Base-by-base conservation (phyloP, 2,113 vertebrate species). In the Maccullochella peelii region DNA sequence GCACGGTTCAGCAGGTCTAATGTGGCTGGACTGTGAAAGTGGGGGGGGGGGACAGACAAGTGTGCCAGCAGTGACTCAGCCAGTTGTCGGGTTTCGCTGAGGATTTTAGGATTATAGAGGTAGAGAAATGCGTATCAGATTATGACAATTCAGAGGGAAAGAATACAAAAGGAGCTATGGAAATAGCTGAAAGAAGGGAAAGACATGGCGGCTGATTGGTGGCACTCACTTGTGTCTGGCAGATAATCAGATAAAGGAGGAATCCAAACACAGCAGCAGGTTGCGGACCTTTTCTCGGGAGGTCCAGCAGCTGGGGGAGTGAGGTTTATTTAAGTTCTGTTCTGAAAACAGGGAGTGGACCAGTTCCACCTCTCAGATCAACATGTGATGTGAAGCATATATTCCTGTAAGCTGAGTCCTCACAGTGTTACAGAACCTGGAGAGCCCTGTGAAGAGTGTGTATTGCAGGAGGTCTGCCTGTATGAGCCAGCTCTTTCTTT, bases 281-380 rank as follows among this genome's bases (percentile, higher is more conserved):
- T 87, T 84, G 66, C 8, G 1, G 69, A 77, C 47, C 55, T 68
- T 69, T 86, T 86, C 84, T 75, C 47, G 52, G 76, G 70, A 47
- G 42, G 57, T 87, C 42, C 75, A 73, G 52, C 55, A 21, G 76
- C 67, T 75, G 72, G 12, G 49, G 25, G 55, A 63, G 52, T 23
- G 40, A 47, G 0, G 89, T 92, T 93, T 90, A 82, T 93, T 92
- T 88, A 58, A 63, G 68, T 89, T 85, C 63, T 65, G 23, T 25
- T 93, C 62, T 69, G 27, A 83, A 83, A 93, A 85, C 83, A 86
- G 82, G 84, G 87, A 90, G 91, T 80, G 87, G 70, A 84, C 16
- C 63, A 2, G 73, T 72, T 63, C 79, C 77, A 63, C 55, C 78
- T 87, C 79, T 74, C 78, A 75, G 50, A 78, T 83, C 88, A 89